These are phyloP conservation scores for Atrina japonica DNA, from an alignment of 2,888 invertebrate species.

Conservation along the genomic window DNA sequence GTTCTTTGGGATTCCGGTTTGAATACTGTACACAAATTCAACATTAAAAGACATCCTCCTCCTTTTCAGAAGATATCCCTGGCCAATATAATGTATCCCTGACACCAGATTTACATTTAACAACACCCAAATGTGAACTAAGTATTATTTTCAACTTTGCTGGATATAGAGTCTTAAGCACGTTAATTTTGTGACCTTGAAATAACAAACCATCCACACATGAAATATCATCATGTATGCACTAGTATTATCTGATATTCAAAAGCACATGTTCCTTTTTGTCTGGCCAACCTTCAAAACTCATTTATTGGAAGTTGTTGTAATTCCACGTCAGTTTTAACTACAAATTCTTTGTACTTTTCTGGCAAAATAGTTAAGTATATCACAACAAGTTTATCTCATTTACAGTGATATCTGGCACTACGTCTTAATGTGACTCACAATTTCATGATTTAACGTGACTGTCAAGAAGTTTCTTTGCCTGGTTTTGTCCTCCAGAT, in stretches of 20 bases:
- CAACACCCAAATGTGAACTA: constrained; percentile 6
- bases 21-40: constrained; percentile 5
- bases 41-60: constrained; percentile 14
- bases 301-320: not conserved
- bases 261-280: not conserved
- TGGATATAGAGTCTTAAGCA: constrained; percentile 7
- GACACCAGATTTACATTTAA: not conserved
- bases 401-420: constrained; percentile 12
- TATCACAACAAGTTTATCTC: constrained; percentile 5
- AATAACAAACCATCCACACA: constrained; percentile 24
- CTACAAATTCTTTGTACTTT: constrained; percentile 28
- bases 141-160: constrained; percentile 10
- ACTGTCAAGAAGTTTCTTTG: constrained; percentile 34
- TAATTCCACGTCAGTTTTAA: constrained; percentile 24
- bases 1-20: constrained; percentile 33
- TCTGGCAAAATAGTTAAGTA: constrained; percentile 33
- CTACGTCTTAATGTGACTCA: constrained; percentile 31
- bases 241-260: constrained; percentile 15
- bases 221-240: constrained; percentile 17
- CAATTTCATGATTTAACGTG: constrained; percentile 32
- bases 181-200: constrained; percentile 19
- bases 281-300: constrained; percentile 8
- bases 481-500: constrained; percentile 39
- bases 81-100: constrained; percentile 6
- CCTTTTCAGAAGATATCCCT: not conserved